Evolutionary conservation across 1,140 invertebrate genomes (phyloP).

Genomic region (Penaeus chinensis): DNA sequence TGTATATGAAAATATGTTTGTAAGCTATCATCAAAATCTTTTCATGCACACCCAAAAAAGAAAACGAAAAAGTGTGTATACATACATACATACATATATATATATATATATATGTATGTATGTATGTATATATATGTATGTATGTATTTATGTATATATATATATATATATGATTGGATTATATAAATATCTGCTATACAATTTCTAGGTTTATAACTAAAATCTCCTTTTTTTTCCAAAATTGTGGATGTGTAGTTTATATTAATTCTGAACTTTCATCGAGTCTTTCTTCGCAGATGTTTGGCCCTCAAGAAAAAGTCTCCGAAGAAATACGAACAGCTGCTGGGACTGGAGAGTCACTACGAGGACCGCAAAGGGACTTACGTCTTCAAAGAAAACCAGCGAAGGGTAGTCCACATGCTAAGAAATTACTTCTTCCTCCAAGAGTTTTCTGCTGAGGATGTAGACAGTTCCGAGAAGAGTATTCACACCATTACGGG

Average conservation of each 20-base stretch:
- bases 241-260: neutral
- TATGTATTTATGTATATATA: no score
- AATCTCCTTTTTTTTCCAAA: neutral
- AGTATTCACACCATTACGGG: slow-evolving; percentile 75
- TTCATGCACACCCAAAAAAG: no score
- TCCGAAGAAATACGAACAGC: slow-evolving; percentile 58
- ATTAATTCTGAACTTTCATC: neutral
- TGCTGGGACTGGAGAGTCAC: slow-evolving; percentile 62
- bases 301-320: slow-evolving; percentile 64
- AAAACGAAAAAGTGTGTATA: no score
- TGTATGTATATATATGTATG: no score
- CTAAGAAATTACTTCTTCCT: slow-evolving; percentile 63
- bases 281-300: slow-evolving; percentile 58
- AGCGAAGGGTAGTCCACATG: slow-evolving; percentile 64
- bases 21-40: no score
- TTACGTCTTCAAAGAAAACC: slow-evolving; percentile 61
- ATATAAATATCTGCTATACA: neutral
- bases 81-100: no score
- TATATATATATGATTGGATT: no score
- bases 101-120: no score
- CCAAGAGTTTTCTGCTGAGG: slow-evolving; percentile 55
- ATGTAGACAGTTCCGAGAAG: slow-evolving; percentile 68
- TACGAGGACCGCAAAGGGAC: slow-evolving; percentile 61
- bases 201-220: neutral
- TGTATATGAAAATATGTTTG: no score